phyloP scores from a whole-genome alignment of 2,888 invertebrate species.

The Thymelicus lineola region DNA sequence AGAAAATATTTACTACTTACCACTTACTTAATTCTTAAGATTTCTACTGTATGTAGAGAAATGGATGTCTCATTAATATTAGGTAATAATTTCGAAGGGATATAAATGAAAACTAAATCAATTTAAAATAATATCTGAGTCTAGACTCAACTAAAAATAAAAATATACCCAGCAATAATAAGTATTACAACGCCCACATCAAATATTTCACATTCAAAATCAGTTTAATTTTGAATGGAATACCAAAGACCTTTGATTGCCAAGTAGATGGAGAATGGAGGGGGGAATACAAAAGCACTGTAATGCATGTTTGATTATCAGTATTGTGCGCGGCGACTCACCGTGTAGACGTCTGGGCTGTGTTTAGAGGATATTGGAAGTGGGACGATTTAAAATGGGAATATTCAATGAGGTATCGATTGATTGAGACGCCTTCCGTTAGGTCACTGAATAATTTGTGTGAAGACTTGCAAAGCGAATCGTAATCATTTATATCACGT shows the following conservation, averaged over 20 bases:
- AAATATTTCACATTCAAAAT: conserved; percentile 60
- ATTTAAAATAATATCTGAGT: no score
- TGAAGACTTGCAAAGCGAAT: conserved; percentile 45
- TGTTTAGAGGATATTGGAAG: conserved; percentile 53
- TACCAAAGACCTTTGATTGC: conserved; percentile 61
- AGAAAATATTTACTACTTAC: no score
- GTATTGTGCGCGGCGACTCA: conserved; percentile 51
- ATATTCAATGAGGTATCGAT: conserved; percentile 72
- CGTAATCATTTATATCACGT: conserved; percentile 47
- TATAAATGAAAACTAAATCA: no score
- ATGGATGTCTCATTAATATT: no score
- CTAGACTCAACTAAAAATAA: not conserved
- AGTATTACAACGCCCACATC: not conserved
- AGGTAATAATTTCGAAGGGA: no score
- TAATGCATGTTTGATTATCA: conserved; percentile 59
- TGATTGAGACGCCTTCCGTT: conserved; percentile 46
- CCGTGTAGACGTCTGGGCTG: conserved; percentile 65
- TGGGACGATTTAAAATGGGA: conserved; percentile 66
- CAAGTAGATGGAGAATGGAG: conserved; percentile 44
- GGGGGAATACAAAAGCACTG: conserved; percentile 48
- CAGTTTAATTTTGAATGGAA: conserved; percentile 58
- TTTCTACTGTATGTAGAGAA: no score
- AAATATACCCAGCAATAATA: not conserved
- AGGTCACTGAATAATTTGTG: conserved; percentile 52
- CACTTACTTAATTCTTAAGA: no score